Percentiles rank a stretch among this genome's conserved stretches.
phyloP scores from a whole-genome alignment of 1,140 invertebrate species.

The Heliconius nattereri region DNA sequence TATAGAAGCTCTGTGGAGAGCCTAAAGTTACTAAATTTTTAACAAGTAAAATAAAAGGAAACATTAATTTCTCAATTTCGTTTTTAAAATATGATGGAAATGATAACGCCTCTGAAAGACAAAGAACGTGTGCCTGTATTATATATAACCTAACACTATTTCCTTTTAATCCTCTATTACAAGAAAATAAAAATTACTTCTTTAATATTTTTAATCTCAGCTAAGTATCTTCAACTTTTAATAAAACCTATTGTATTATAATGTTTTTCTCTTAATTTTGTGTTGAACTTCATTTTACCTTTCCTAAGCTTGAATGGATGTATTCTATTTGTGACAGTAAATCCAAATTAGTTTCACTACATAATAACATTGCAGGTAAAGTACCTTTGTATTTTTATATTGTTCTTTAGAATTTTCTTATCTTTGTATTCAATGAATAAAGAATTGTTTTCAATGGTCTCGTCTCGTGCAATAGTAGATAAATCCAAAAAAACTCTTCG shows the following conservation, averaged over 20 bases:
- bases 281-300: neutral
- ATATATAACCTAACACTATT: too few species aligned
- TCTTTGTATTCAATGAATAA: conserved; percentile 37
- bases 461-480: conserved; percentile 24
- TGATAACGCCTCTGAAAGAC: too few species aligned
- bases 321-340: conserved; percentile 32
- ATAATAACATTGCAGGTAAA: conserved; percentile 42
- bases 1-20: too few species aligned
- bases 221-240: neutral
- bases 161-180: too few species aligned
- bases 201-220: neutral
- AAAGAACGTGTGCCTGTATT: too few species aligned
- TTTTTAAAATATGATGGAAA: too few species aligned
- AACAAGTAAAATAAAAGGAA: too few species aligned
- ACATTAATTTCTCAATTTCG: too few species aligned
- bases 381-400: conserved; percentile 37
- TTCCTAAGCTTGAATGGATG: conserved; percentile 30
- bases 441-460: conserved; percentile 31
- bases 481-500: neutral
- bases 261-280: neutral
- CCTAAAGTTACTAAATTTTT: too few species aligned
- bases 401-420: conserved; percentile 38
- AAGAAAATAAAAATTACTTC: neutral
- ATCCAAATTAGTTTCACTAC: conserved; percentile 24
- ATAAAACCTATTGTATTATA: neutral